These are phyloP conservation scores for Hofmannophila pseudospretella DNA, from an alignment of 2,888 invertebrate genomes.

Conservation along the genomic window DNA sequence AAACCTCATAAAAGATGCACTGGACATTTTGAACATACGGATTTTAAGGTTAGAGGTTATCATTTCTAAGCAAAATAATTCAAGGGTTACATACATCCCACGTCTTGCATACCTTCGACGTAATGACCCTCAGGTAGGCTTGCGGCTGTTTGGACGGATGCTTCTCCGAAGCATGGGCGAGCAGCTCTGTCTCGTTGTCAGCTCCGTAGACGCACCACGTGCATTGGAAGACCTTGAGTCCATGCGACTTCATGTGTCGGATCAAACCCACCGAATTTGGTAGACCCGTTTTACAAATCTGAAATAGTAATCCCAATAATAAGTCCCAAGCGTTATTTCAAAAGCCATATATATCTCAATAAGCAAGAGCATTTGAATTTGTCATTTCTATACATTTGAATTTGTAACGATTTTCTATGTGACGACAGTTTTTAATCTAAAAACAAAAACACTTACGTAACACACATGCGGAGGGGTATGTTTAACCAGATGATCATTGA, in stretches of 20 bases:
- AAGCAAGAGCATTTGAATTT: too few species aligned
- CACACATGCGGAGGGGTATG: conserved; percentile 40
- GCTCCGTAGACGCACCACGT: conserved; percentile 60
- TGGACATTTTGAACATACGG: too few species aligned
- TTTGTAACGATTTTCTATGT: too few species aligned
- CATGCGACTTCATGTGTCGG: conserved; percentile 53
- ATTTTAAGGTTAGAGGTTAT: too few species aligned
- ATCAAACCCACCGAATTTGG: conserved; percentile 40
- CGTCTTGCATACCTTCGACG: conserved; percentile 49
- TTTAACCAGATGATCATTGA: conserved; percentile 45
- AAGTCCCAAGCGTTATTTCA: too few species aligned
- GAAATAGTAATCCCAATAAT: conserved; percentile 18
- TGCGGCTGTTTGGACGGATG: conserved; percentile 66
- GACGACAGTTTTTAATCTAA: too few species aligned
- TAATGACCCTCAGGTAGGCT: conserved; percentile 56
- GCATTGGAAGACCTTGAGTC: conserved; percentile 61
- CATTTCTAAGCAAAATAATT: too few species aligned
- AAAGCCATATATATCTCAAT: too few species aligned
- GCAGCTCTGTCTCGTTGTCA: conserved; percentile 45
- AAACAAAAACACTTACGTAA: conserved; percentile 37
- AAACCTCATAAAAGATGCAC: not conserved
- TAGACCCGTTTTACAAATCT: conserved; percentile 38
- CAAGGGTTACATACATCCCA: too few species aligned
- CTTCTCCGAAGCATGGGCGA: conserved; percentile 46
- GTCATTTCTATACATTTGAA: too few species aligned